Evolutionary conservation across 2,797 vertebrate species (phyloP).

Genomic region (Tauraco hartlaubi): DNA sequence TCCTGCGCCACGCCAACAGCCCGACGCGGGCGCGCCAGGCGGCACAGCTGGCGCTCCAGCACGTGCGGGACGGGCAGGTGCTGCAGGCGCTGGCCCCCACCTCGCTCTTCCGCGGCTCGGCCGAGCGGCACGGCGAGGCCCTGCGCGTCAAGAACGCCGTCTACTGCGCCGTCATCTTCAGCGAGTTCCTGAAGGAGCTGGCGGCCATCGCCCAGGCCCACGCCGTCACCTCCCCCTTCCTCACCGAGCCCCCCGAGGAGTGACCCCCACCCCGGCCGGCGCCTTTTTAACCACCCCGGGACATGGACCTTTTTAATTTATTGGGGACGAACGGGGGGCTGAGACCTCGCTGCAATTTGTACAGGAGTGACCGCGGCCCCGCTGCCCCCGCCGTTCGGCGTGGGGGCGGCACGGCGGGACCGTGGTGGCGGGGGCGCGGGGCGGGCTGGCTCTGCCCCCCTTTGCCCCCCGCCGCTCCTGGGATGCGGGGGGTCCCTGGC

Average conservation of each 20-base stretch:
- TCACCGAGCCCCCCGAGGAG: constrained; percentile 85
- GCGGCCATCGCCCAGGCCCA: constrained; percentile 95
- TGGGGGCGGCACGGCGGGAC: too few species aligned
- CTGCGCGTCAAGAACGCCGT: constrained; percentile 95
- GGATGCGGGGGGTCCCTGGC: too few species aligned
- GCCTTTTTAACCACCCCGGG: too few species aligned
- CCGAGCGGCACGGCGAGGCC: constrained; percentile 90
- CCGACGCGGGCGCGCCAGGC: constrained; percentile 91
- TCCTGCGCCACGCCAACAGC: constrained; percentile 94
- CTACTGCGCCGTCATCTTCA: constrained; percentile 95
- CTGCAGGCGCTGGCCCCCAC: constrained; percentile 80
- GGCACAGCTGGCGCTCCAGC: constrained; percentile 84
- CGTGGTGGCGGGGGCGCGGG: too few species aligned
- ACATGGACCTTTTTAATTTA: too few species aligned
- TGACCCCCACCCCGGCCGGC: background rate
- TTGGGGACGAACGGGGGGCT: too few species aligned
- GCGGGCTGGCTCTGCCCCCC: too few species aligned
- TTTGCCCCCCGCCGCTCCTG: too few species aligned
- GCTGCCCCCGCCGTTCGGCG: too few species aligned
- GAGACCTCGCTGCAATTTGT: too few species aligned
- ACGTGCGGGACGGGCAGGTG: constrained; percentile 88
- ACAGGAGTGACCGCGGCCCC: too few species aligned
- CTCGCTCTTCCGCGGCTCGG: constrained; percentile 81
- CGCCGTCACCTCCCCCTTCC: constrained; percentile 90
- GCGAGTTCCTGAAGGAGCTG: constrained; percentile 97